Evolutionary conservation across 2,888 invertebrate species (phyloP).

Genomic region (Macaria liturata): DNA sequence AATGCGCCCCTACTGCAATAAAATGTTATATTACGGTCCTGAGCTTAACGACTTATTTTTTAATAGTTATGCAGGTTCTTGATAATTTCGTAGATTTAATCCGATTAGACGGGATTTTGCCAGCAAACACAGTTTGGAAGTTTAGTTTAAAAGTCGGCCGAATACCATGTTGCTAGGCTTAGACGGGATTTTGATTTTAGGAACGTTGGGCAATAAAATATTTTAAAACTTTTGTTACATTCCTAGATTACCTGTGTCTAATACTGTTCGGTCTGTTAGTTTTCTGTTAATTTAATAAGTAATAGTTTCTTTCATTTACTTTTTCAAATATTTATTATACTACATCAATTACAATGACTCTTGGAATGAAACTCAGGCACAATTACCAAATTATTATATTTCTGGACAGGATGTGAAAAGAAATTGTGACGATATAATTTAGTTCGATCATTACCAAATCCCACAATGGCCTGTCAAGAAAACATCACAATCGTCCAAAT

Average conservation of each 20-base stretch:
- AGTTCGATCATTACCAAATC: not conserved
- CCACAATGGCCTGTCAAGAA: constrained; percentile 13
- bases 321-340: no score
- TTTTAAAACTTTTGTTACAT: no score
- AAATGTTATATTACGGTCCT: constrained; percentile 25
- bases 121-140: not conserved
- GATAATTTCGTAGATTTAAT: constrained; percentile 28
- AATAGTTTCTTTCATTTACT: no score
- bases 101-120: constrained; percentile 26
- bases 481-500: constrained; percentile 7
- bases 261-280: no score
- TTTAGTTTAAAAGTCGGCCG: constrained; percentile 7
- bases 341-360: no score
- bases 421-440: no score
- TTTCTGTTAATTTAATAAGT: no score
- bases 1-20: constrained; percentile 33
- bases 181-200: not conserved
- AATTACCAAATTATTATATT: no score
- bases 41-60: constrained; percentile 15
- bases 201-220: not conserved
- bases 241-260: no score
- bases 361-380: no score
- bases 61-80: constrained; percentile 23
- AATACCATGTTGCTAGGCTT: constrained; percentile 15
- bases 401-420: no score